phyloP scores from a whole-genome alignment of 2,113 vertebrate genomes.

The Crotalus horridus region DNA sequence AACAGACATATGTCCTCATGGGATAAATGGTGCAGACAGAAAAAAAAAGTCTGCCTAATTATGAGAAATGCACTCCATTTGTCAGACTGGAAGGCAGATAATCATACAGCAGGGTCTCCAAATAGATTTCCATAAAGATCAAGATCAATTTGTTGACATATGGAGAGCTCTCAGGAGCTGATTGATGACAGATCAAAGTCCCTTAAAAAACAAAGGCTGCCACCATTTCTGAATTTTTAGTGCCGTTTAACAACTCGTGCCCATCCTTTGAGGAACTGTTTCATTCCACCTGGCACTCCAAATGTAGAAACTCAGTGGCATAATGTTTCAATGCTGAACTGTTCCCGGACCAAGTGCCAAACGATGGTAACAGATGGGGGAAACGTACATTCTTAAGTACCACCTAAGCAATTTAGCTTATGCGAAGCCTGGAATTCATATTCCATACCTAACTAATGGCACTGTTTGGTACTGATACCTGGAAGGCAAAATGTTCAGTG shows the following conservation, averaged over 20 bases:
- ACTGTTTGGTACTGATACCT: slow-evolving; percentile 24
- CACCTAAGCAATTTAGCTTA: slow-evolving; percentile 66
- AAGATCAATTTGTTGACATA: slow-evolving; percentile 48
- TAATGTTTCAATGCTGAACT: slow-evolving; percentile 63
- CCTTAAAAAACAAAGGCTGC: slow-evolving; percentile 41
- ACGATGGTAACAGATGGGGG: slow-evolving; percentile 61
- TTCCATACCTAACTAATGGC: slow-evolving; percentile 50
- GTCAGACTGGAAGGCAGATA: not conserved
- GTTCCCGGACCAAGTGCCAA: slow-evolving; percentile 61
- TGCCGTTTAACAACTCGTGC: slow-evolving; percentile 21
- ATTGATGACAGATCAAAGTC: slow-evolving; percentile 31
- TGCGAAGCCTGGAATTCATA: slow-evolving; percentile 52
- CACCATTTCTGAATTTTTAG: slow-evolving; percentile 43
- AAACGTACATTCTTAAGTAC: slow-evolving; percentile 61
- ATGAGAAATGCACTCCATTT: fast-evolving
- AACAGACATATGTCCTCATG: not conserved
- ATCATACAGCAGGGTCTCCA: slow-evolving; percentile 2
- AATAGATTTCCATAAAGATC: slow-evolving; percentile 42
- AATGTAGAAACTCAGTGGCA: slow-evolving; percentile 49
- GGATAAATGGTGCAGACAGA: fast-evolving
- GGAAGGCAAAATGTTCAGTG: not conserved
- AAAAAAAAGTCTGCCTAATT: slow-evolving; percentile 2
- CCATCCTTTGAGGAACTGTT: slow-evolving; percentile 60
- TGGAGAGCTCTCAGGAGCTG: slow-evolving; percentile 10
- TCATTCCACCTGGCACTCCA: slow-evolving; percentile 61